A percentile compares a stretch with the other conserved stretches of the same genome.
Conservation (phyloP, 1,140 invertebrate species). For the Ganaspis sp. region DNA sequence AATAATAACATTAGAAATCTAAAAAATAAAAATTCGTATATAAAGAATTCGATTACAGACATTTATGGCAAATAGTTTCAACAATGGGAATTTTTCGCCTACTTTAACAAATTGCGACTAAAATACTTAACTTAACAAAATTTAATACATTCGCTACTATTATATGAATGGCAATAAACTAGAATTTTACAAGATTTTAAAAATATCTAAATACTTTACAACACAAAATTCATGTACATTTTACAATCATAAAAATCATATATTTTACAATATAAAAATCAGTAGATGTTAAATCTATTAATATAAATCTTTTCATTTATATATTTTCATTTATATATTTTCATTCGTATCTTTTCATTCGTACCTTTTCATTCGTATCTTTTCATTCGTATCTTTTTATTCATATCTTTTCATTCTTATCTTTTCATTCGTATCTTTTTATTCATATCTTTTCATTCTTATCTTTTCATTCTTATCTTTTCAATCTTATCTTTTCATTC, state of each 20-base stretch:
- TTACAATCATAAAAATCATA: too few species aligned
- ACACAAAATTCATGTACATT: too few species aligned
- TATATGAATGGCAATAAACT: conserved; percentile 18
- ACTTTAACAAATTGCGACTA: background rate
- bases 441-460: too few species aligned
- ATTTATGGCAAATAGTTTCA: background rate
- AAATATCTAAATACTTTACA: too few species aligned
- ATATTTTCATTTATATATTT: too few species aligned
- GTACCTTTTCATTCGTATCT: too few species aligned
- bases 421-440: too few species aligned
- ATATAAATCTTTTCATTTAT: conserved; percentile 34
- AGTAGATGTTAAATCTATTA: background rate
- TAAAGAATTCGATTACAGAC: background rate
- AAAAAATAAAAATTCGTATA: background rate
- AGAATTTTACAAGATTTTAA: background rate
- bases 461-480: too few species aligned
- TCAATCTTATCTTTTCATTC: too few species aligned
- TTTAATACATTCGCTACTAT: background rate
- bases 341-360: too few species aligned
- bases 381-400: too few species aligned
- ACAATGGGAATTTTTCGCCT: background rate
- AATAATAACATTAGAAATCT: background rate
- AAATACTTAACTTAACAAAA: background rate
- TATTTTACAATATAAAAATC: conserved; percentile 43
- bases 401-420: too few species aligned